Evolutionary conservation across 2,888 invertebrate genomes (phyloP).

Genomic region (Pycnomerus fuliginosus): DNA sequence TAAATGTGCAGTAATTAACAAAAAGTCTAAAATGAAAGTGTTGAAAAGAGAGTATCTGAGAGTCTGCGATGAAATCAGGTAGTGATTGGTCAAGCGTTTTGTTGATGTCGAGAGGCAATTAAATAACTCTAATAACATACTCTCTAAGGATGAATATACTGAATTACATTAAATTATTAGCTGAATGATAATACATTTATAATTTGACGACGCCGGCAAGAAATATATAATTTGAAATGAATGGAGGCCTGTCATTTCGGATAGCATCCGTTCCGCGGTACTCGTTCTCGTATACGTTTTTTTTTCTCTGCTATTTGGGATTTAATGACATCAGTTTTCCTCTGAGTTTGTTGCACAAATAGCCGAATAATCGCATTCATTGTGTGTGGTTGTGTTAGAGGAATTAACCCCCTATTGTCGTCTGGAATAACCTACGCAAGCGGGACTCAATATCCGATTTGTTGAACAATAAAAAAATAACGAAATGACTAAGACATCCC

Average conservation of each 20-base stretch:
- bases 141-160: too few species aligned
- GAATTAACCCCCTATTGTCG: slow-evolving; percentile 11
- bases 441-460: too few species aligned
- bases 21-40: slow-evolving; percentile 37
- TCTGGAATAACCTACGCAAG: slow-evolving; percentile 6
- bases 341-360: slow-evolving; percentile 22
- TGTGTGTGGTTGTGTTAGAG: slow-evolving; percentile 24
- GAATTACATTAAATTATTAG: too few species aligned
- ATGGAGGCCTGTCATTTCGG: background rate
- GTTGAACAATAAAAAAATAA: too few species aligned
- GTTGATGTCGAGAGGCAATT: slow-evolving; percentile 18
- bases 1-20: slow-evolving; percentile 37
- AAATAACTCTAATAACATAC: too few species aligned
- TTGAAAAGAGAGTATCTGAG: slow-evolving; percentile 35
- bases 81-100: slow-evolving; percentile 4
- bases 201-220: slow-evolving; percentile 2
- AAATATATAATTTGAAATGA: background rate
- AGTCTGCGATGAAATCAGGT: slow-evolving; percentile 4
- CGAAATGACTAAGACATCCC: too few species aligned
- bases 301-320: too few species aligned
- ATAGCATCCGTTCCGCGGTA: slow-evolving; percentile 2
- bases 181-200: slow-evolving; percentile 2
- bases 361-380: slow-evolving; percentile 24
- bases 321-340: too few species aligned
- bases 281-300: background rate